Conservation (phyloP, 2,888 invertebrate species). For the Rutpela maculata region DNA sequence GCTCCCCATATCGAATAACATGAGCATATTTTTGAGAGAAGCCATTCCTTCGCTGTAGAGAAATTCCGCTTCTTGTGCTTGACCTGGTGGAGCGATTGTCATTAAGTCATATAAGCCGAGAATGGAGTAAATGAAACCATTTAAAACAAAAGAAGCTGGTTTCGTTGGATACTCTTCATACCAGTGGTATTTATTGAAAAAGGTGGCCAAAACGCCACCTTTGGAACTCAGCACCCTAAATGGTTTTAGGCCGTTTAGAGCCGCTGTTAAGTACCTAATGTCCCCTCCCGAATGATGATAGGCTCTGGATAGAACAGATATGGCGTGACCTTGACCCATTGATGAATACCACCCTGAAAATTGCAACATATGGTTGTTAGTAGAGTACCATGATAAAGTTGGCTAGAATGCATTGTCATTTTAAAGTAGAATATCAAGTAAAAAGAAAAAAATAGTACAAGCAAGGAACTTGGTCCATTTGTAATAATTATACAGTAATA, state of each 20-base stretch:
- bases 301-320: conserved; percentile 95
- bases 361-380: background rate
- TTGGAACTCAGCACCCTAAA: conserved; percentile 84
- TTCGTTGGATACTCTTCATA: conserved; percentile 99
- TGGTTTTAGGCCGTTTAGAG: conserved; percentile 86
- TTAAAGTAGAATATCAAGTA: no score
- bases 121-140: conserved; percentile 98
- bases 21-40: conserved; percentile 90
- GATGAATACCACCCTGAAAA: conserved; percentile 85
- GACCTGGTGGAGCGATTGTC: conserved; percentile 82
- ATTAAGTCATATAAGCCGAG: conserved; percentile 97
- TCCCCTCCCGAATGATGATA: conserved; percentile 88
- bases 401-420: no score
- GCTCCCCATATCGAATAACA: conserved; percentile 95
- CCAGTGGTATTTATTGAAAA: conserved; percentile 92
- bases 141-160: conserved; percentile 95
- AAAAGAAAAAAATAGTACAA: no score
- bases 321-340: conserved; percentile 98
- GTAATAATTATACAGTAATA: no score
- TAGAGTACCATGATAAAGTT: background rate
- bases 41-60: conserved; percentile 90
- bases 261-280: conserved; percentile 86
- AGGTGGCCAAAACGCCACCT: conserved; percentile 90
- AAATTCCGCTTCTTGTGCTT: conserved; percentile 83
- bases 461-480: no score